Evolutionary conservation across 2,797 vertebrate genomes (phyloP), one percentile per base, ranked within the genome.

Genomic region (Anguilla megastoma): DNA sequence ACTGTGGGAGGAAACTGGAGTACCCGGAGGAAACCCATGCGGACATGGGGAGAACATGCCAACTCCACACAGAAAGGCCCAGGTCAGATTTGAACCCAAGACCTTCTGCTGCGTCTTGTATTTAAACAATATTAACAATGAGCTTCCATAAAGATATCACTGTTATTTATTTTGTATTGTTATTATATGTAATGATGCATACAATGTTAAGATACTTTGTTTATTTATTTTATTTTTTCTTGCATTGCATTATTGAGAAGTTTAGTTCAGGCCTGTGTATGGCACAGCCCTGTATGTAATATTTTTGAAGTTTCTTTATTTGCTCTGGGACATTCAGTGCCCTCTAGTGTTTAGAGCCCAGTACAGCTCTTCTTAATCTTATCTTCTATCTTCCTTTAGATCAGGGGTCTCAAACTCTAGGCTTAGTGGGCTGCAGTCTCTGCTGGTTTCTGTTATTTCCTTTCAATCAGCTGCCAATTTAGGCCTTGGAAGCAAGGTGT

Each of bases 281-380:
- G 9, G 41, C 24, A 82, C 21, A 24, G 27, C 21, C 85, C 41
- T 60, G 69, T 24, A 74, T 74, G 48, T 27, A 74, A 50, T 4
- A 45, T 45, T 27, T 45, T 16, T 52, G 45, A 14, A 50, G 33
- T 52, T 45, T 2, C 27, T 9, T 58, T 48, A 69, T 41, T 18
- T 16, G 50, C 63, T n/a, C 18, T 21, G 48, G 63, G 76, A 48
- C 48, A 30, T 86, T 52, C 79, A 58, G 48, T 12, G 36, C 88
- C 85, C 80, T 87, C 88, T 89, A 87, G 88, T 89, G 88, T 27
- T 58, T 2, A 80, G 45, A 74, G 36, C 66, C 58, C 52, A n/a
- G 52, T 87, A 87, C 66, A 50, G 12, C 86, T 76, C 16, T 41
- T 69, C 8, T 69, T 27, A 7, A 24, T 63, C 60, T 63, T 63